Evolutionary conservation across 1,140 invertebrate species (phyloP), one percentile per base, ranked within the genome.

Genomic region (Phymorhynchus buccinoides): DNA sequence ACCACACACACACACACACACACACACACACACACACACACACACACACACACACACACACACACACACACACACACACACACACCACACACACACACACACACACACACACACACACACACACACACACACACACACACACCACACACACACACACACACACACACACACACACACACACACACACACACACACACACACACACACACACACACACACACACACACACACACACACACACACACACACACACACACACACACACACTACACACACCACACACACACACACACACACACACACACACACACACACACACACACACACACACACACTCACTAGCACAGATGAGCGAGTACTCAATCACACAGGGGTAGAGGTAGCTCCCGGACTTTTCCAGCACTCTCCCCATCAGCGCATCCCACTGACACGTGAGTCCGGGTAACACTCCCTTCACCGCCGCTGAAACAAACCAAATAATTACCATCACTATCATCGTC

Each of bases 341-440:
- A 41, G 62, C 98, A 32, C 97, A 98, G 91, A 99, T 99, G 75
- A 99, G 94, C 85, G 97, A 98, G 93, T 99, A 99, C 92, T 99
- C 97, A 90, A 99, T 98, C 88, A 99, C 98, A 93, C 98, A 98
- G 1, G 98, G 98, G 94, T 97, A 99, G 42, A 99, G 94, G 93
- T 98, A 99, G 0, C 97, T 97, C 71, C 87, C 87, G 0, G 90
- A 87, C 16, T 85, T 83, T 41, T 89, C 86, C 22, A 90, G 86
- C 14, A 90, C 87, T 32, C 85, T 85, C 16, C 88, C 87, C 88
- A 91, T 91, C 86, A 91, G 66, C 18, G 86, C 81, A 35, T 87
- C 81, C 87, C 86, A 88, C 73, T 86, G 83, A 79, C 89, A 89
- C 30, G 52, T 75, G 27, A 87, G 62, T 68, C 87, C 87, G 4